These are phyloP conservation scores for Boleophthalmus pectinirostris DNA, from an alignment of 2,113 vertebrate genomes.

Conservation along the genomic window DNA sequence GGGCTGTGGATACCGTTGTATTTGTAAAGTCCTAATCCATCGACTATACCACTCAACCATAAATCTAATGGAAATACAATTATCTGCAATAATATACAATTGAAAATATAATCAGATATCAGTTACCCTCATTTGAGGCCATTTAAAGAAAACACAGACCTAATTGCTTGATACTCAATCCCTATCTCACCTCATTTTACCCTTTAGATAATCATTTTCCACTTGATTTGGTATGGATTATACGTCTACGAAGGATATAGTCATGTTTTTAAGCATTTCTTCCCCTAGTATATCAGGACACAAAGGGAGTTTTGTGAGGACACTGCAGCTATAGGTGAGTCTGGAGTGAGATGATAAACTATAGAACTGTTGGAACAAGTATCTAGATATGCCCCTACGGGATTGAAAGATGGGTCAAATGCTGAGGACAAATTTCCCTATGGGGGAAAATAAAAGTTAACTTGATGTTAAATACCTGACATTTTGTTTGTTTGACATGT, in stretches of 20 bases:
- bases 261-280: conserved; percentile 28
- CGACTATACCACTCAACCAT: conserved; percentile 1
- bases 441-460: too few relatives aligned
- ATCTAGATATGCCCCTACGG: conserved; percentile 3
- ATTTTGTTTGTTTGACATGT: too few relatives aligned
- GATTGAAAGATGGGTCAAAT: too few relatives aligned
- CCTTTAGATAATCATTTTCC: conserved; percentile 24
- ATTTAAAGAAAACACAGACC: conserved; percentile 39
- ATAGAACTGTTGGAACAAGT: conserved; percentile 18
- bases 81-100: conserved; percentile 35
- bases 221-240: conserved; percentile 22
- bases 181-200: conserved; percentile 41
- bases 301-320: conserved; percentile 24
- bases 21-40: conserved; percentile 19
- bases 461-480: too few relatives aligned
- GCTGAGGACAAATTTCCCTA: too few relatives aligned
- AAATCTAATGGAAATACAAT: conserved; percentile 37
- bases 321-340: conserved; percentile 16
- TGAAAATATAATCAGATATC: conserved; percentile 38
- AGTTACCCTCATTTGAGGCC: conserved; percentile 32
- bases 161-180: conserved; percentile 43
- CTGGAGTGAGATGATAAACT: conserved; percentile 13
- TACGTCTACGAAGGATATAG: conserved; percentile 13
- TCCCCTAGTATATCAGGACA: conserved; percentile 24
- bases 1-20: conserved; percentile 22